phyloP scores from a whole-genome alignment of 2,113 vertebrate species.

The Cavia aperea region DNA sequence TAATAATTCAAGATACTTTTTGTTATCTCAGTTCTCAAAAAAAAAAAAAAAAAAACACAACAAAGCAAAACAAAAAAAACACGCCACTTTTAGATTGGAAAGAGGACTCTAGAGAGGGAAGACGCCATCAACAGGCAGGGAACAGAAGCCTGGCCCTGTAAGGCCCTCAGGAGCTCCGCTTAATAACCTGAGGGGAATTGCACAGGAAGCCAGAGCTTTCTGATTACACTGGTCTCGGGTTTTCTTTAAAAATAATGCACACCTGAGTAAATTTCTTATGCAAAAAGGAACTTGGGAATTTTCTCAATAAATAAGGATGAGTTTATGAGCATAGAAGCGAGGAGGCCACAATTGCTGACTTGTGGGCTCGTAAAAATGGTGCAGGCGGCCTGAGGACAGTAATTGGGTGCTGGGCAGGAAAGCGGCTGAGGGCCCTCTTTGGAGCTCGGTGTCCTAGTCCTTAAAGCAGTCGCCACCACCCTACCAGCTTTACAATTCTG shows the following conservation, averaged over 20 bases:
- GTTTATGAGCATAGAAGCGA: neutral
- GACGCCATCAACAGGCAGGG: constrained; percentile 75
- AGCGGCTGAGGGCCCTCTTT: neutral
- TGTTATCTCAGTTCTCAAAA: constrained; percentile 73
- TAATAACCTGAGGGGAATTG: constrained; percentile 72
- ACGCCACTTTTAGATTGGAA: constrained; percentile 68
- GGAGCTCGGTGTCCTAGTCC: neutral
- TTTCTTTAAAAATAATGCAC: constrained; percentile 51
- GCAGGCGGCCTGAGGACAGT: neutral
- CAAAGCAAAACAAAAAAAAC: constrained; percentile 44
- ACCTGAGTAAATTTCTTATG: constrained; percentile 52
- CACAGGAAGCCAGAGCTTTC: constrained; percentile 36
- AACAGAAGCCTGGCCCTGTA: constrained; percentile 69
- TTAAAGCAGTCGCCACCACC: neutral
- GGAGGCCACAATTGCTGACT: neutral
- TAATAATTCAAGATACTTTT: constrained; percentile 78
- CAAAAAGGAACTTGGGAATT: constrained; percentile 51
- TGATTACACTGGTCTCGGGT: constrained; percentile 55
- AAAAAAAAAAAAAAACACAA: constrained; percentile 40
- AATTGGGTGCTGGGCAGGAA: neutral
- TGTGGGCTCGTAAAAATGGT: neutral
- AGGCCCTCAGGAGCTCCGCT: constrained; percentile 74
- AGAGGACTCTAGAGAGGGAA: constrained; percentile 71
- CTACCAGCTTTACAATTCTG: neutral
- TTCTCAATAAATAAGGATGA: neutral